Conservation (phyloP, 2,113 vertebrate genomes). For the Himantopus leucocephalus region DNA sequence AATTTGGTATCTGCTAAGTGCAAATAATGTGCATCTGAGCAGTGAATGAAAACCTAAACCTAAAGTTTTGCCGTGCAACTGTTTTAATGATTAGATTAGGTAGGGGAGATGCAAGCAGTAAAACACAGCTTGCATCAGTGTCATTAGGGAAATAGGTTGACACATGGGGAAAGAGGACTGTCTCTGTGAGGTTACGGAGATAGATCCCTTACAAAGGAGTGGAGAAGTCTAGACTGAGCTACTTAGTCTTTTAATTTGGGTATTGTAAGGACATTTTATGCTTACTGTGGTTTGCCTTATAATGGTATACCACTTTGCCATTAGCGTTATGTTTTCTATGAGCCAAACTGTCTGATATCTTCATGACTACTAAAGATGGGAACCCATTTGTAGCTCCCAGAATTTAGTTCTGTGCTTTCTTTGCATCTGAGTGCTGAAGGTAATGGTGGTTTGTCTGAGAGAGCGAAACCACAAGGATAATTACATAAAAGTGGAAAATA, state of each 20-base stretch:
- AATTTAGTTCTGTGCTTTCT: background rate
- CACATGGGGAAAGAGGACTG: background rate
- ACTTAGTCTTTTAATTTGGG: constrained; percentile 17
- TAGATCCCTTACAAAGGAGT: background rate
- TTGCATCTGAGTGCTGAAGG: background rate
- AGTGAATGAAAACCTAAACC: background rate
- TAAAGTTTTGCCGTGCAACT: background rate
- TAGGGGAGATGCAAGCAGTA: fast-evolving
- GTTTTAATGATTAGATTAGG: background rate
- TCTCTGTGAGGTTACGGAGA: background rate
- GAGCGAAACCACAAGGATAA: background rate
- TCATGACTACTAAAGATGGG: background rate
- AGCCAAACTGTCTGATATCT: background rate
- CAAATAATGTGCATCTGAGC: background rate
- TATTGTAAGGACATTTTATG: background rate
- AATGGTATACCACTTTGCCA: background rate
- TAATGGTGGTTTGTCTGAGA: background rate
- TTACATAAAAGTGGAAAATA: background rate
- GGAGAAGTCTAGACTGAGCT: background rate
- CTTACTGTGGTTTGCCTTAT: background rate
- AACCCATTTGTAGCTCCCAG: background rate
- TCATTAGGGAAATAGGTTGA: background rate
- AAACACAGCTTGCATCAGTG: background rate
- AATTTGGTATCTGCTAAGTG: background rate
- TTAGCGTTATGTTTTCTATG: background rate